phyloP scores from a whole-genome alignment of 2,888 invertebrate species.

The Stegophylla sp. region DNA sequence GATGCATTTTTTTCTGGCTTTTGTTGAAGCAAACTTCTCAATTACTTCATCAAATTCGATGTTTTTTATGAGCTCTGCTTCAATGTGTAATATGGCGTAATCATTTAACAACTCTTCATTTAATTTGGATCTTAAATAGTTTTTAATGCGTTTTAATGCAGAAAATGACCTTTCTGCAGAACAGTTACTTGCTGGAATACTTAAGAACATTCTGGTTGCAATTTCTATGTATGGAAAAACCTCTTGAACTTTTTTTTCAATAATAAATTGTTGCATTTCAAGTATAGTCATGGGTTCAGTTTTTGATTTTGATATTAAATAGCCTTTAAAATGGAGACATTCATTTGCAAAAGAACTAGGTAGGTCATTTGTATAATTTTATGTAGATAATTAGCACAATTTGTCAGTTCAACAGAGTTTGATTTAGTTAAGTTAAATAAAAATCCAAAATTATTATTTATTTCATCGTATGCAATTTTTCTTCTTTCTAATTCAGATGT shows the following conservation, averaged over 20 bases:
- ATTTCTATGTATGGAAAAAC: conserved; percentile 10
- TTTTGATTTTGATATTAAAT: conserved; percentile 10
- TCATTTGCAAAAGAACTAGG: conserved; percentile 2
- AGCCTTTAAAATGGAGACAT: conserved; percentile 9
- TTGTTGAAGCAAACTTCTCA: not conserved
- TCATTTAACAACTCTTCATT: conserved; percentile 15
- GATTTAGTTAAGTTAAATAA: no score
- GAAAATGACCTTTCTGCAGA: conserved; percentile 15
- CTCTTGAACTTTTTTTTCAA: conserved; percentile 16
- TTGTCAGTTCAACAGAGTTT: not conserved
- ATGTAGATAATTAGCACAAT: not conserved
- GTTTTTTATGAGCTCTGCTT: not conserved
- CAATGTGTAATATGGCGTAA: conserved; percentile 17
- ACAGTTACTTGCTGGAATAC: no score
- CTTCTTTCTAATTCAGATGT: no score
- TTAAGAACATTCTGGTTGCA: conserved; percentile 8
- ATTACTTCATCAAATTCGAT: not conserved
- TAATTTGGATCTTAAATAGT: conserved; percentile 8
- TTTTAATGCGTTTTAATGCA: conserved; percentile 1
- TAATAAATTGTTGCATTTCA: conserved; percentile 13
- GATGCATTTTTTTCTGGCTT: not conserved
- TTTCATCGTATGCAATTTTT: no score
- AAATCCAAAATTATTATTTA: no score
- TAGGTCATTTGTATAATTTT: not conserved
- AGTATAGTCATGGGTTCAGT: conserved; percentile 14